Conservation (phyloP, 1,140 invertebrate genomes). For the Heliconius hewitsoni region DNA sequence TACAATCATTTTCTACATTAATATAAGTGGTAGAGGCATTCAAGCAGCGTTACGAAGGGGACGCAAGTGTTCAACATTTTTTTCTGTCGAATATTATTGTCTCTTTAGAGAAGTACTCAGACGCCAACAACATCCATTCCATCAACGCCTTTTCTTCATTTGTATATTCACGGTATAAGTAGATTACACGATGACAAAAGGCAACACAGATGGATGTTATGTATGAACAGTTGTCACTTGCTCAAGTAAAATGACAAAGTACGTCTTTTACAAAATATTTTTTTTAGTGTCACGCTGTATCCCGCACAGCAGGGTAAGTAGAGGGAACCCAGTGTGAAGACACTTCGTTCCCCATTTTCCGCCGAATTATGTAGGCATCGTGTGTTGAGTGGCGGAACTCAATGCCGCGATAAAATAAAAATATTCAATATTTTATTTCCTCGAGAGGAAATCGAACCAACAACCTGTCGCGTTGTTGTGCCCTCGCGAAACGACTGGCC, state of each 20-base stretch:
- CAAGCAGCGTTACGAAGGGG: neutral
- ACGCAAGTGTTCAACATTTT: neutral
- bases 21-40: neutral
- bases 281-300: neutral
- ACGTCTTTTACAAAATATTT: neutral
- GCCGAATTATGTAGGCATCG: too few relatives aligned
- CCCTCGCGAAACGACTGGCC: too few relatives aligned
- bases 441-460: too few relatives aligned
- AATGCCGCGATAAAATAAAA: too few relatives aligned
- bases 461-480: too few relatives aligned
- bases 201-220: constrained; percentile 19
- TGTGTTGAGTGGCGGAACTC: too few relatives aligned
- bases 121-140: neutral
- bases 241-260: neutral
- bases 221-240: neutral
- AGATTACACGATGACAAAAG: constrained; percentile 17
- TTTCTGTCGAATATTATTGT: neutral
- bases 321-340: too few relatives aligned
- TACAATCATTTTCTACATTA: neutral
- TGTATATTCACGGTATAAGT: constrained; percentile 13
- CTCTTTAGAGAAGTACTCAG: neutral
- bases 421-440: too few relatives aligned
- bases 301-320: too few relatives aligned
- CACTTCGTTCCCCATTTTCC: too few relatives aligned
- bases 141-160: neutral